A percentile compares a stretch with the other conserved stretches of the same genome.
phyloP scores from a whole-genome alignment of 2,888 invertebrate species.

The Phyllotreta cruciferae region DNA sequence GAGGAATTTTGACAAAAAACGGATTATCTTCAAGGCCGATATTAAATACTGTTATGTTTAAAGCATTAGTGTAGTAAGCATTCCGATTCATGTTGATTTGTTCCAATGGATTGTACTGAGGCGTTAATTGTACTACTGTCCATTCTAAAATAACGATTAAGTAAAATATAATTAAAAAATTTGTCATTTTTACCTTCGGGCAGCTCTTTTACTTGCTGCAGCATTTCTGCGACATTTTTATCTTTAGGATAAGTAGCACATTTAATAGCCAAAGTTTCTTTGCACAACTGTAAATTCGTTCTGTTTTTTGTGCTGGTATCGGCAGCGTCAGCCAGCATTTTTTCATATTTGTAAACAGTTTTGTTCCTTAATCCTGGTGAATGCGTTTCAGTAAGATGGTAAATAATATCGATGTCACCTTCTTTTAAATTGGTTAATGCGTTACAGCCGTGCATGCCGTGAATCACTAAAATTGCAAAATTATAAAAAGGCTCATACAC shows the following conservation, averaged over 20 bases:
- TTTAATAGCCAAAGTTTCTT: slow-evolving; percentile 47
- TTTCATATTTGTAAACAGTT: slow-evolving; percentile 50
- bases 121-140: slow-evolving; percentile 68
- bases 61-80: slow-evolving; percentile 46
- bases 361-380: slow-evolving; percentile 51
- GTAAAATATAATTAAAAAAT: background rate
- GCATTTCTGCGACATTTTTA: slow-evolving; percentile 45
- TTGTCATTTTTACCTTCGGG: slow-evolving; percentile 51
- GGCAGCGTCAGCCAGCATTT: slow-evolving; percentile 38
- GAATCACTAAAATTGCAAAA: background rate
- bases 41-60: slow-evolving; percentile 54
- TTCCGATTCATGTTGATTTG: slow-evolving; percentile 45
- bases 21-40: slow-evolving; percentile 53
- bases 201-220: slow-evolving; percentile 51
- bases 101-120: slow-evolving; percentile 51
- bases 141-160: slow-evolving; percentile 63
- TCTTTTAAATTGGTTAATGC: slow-evolving; percentile 42
- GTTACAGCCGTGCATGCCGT: slow-evolving; percentile 47
- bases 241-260: slow-evolving; percentile 42
- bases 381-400: slow-evolving; percentile 54
- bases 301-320: slow-evolving; percentile 19
- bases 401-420: slow-evolving; percentile 51
- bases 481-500: background rate
- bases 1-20: slow-evolving; percentile 49
- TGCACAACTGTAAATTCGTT: slow-evolving; percentile 42